These are phyloP conservation scores for Pachyrhynchus sulphureomaculatus DNA, from an alignment of 1,140 invertebrate genomes.

Conservation along the genomic window DNA sequence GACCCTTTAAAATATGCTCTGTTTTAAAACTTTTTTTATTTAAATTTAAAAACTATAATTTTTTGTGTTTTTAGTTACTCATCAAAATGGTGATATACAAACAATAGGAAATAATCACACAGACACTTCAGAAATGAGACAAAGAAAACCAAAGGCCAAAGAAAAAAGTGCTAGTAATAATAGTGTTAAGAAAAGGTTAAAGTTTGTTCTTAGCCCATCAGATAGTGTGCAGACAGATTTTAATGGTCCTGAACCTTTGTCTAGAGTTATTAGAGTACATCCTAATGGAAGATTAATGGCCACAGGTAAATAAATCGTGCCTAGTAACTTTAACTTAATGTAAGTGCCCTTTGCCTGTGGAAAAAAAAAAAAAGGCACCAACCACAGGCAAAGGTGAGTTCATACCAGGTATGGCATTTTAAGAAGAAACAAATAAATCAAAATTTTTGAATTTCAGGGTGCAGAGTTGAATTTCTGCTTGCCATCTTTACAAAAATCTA, in stretches of 20 bases:
- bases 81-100: constrained; percentile 53
- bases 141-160: constrained; percentile 49
- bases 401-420: too few species aligned
- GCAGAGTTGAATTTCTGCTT: too few species aligned
- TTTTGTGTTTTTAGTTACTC: background rate
- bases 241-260: constrained; percentile 72
- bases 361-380: too few species aligned
- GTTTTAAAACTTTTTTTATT: too few species aligned
- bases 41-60: too few species aligned
- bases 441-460: too few species aligned
- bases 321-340: too few species aligned
- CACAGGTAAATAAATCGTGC: constrained; percentile 59
- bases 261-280: constrained; percentile 83
- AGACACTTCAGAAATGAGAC: constrained; percentile 46
- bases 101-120: constrained; percentile 52
- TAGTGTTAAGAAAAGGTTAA: constrained; percentile 63
- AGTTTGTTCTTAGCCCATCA: constrained; percentile 68
- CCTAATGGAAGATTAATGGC: constrained; percentile 75
- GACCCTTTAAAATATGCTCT: too few species aligned
- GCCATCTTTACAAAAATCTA: too few species aligned
- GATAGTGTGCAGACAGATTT: constrained; percentile 83
- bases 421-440: too few species aligned
- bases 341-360: too few species aligned
- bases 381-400: too few species aligned
- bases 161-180: constrained; percentile 50